Evolutionary conservation across 2,888 invertebrate species (phyloP).

Genomic region (Heliothis peltigera): DNA sequence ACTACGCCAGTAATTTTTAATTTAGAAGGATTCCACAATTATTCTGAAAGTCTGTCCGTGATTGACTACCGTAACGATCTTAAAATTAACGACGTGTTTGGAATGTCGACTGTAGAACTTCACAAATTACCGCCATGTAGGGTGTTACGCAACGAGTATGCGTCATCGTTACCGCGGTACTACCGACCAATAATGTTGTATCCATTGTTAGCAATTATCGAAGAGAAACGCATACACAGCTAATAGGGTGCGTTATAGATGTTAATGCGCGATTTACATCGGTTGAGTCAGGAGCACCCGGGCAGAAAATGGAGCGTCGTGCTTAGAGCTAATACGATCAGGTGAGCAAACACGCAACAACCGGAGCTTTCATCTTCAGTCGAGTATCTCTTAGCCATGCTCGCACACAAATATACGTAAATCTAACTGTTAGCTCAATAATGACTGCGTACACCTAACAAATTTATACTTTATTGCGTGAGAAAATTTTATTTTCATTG

Average conservation of each 20-base stretch:
- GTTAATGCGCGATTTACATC: constrained; percentile 83
- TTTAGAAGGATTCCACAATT: constrained; percentile 44
- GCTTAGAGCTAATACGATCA: constrained; percentile 88
- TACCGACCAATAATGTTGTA: constrained; percentile 56
- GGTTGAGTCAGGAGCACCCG: constrained; percentile 82
- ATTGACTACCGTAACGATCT: constrained; percentile 52
- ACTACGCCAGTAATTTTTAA: constrained; percentile 29
- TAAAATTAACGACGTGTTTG: constrained; percentile 57
- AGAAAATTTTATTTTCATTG: constrained; percentile 19
- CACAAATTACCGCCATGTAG: constrained; percentile 47
- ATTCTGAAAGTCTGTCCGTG: constrained; percentile 29
- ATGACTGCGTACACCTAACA: constrained; percentile 48
- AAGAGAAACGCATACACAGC: constrained; percentile 77
- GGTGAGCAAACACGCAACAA: constrained; percentile 86
- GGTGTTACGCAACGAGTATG: constrained; percentile 43
- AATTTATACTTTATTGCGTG: constrained; percentile 37
- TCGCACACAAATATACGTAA: constrained; percentile 62
- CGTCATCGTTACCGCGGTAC: constrained; percentile 35
- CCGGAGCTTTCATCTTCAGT: constrained; percentile 88
- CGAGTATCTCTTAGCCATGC: constrained; percentile 77
- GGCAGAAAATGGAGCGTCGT: constrained; percentile 86
- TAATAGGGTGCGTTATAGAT: constrained; percentile 80
- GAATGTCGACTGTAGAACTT: constrained; percentile 47
- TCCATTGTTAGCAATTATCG: constrained; percentile 67
- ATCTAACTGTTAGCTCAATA: constrained; percentile 53